phyloP scores from a whole-genome alignment of 2,113 vertebrate genomes.

The Ancistrus triradiatus region DNA sequence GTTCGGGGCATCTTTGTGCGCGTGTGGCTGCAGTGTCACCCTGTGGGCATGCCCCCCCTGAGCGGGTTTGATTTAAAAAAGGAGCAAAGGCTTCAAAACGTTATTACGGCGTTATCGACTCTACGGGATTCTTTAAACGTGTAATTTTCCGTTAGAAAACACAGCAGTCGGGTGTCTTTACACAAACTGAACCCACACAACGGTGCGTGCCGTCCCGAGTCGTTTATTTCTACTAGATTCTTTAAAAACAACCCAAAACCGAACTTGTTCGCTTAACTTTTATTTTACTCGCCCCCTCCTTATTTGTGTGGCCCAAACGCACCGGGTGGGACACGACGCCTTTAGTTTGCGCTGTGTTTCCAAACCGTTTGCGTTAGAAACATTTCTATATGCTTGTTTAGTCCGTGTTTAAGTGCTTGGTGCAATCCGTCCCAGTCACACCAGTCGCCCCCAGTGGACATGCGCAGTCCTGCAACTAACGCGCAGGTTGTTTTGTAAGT shows the following conservation, averaged over 20 bases:
- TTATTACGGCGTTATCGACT: constrained; percentile 52
- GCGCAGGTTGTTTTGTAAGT: constrained; percentile 45
- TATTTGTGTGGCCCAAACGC: constrained; percentile 37
- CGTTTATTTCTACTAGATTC: constrained; percentile 60
- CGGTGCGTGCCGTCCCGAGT: constrained; percentile 47
- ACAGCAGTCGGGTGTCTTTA: constrained; percentile 32
- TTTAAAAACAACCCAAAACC: constrained; percentile 74
- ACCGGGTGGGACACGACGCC: constrained; percentile 26
- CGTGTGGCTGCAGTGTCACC: not conserved
- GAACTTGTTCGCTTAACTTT: constrained; percentile 68
- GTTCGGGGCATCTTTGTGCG: constrained; percentile 38
- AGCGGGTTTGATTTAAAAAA: constrained; percentile 38
- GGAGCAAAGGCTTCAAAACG: constrained; percentile 57
- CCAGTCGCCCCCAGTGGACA: constrained; percentile 62
- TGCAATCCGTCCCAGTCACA: constrained; percentile 54
- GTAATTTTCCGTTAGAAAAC: constrained; percentile 56
- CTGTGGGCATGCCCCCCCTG: not conserved
- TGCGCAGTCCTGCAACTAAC: not conserved
- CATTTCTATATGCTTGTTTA: constrained; percentile 66
- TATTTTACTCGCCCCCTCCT: constrained; percentile 53
- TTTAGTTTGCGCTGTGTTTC: constrained; percentile 47
- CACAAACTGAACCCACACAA: constrained; percentile 3
- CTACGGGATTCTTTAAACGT: constrained; percentile 2
- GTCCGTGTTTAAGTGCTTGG: constrained; percentile 67
- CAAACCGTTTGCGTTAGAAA: constrained; percentile 49